Evolutionary conservation across 2,888 invertebrate genomes (phyloP).

Genomic region (Cybosia mesomella): DNA sequence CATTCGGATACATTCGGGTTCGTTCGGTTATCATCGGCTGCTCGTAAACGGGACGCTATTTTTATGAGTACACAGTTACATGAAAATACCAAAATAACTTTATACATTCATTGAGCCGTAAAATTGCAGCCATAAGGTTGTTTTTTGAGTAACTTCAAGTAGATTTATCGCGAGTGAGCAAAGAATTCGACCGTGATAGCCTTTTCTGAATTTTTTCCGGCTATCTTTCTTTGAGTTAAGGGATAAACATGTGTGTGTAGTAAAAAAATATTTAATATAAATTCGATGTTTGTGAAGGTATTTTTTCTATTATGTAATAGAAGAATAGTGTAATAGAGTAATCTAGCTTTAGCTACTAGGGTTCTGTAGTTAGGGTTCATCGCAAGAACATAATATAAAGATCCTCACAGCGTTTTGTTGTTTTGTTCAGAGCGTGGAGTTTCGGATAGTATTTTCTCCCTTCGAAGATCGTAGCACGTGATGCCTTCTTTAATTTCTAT

Average conservation of each 20-base stretch:
- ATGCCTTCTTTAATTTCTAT: too few species aligned
- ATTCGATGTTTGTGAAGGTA: conserved; percentile 27
- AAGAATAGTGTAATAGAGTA: conserved; percentile 4
- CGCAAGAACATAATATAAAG: background rate
- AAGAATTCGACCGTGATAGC: conserved; percentile 74
- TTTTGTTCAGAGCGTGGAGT: background rate
- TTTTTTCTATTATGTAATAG: conserved; percentile 25
- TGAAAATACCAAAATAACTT: conserved; percentile 43
- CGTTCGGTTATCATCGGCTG: conserved; percentile 72
- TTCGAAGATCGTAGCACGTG: too few species aligned
- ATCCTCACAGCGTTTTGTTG: too few species aligned
- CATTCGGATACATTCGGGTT: conserved; percentile 66
- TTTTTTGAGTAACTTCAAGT: conserved; percentile 44
- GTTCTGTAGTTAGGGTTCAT: background rate
- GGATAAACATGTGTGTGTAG: conserved; percentile 68
- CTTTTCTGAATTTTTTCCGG: conserved; percentile 75
- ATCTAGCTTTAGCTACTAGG: background rate
- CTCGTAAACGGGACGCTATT: conserved; percentile 72
- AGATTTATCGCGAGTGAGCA: conserved; percentile 23
- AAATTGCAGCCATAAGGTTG: conserved; percentile 42
- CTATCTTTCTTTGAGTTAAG: conserved; percentile 74
- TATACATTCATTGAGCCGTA: conserved; percentile 52
- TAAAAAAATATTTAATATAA: conserved; percentile 6
- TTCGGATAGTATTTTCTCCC: too few species aligned
- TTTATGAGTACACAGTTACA: conserved; percentile 73